Base-by-base conservation (phyloP, 2,888 invertebrate species). In the Anarsia innoxiella region DNA sequence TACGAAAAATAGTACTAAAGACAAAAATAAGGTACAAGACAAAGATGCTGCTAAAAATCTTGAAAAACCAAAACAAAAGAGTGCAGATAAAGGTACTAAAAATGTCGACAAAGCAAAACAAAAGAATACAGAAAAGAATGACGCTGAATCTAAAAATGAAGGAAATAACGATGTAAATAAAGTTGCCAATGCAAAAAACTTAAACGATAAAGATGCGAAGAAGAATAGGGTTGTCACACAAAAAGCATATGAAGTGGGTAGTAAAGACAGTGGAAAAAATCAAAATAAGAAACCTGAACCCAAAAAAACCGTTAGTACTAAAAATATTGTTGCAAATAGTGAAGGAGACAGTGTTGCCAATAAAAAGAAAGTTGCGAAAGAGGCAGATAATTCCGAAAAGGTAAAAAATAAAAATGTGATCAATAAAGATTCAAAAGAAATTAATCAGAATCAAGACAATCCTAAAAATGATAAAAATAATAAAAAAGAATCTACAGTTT, bases 401-500 rank as follows among this genome's bases (percentile, higher is more conserved):
- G 8, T 5, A 19, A 19, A 19, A 19, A 30, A 12, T 19, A 43
- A 23, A 13, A 41, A 36, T 33, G 38, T 36, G 4, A 9, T 26
- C 9, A 44, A 45, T 6, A 41, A 31, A 33, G 26, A 4, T 14
- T 12, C 27, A 30, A 40, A 40, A 31, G 26, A 31, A 28, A n/a
- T n/a, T n/a, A n/a, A n/a, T n/a, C n/a, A n/a, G n/a, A n/a, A n/a
- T n/a, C n/a, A n/a, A n/a, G n/a, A n/a, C n/a, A n/a, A n/a, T n/a
- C n/a, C n/a, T n/a, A 46, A 48, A 25, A n/a, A n/a, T 13, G 39
- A 23, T 12, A 15, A 11, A 30, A 42, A 46, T 47, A 36, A 1
- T 12, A 3, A 8, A 19, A n/a, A 12, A 32, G 3, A 32, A 32
- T 4, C 9, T 23, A n/a, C n/a, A n/a, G n/a, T n/a, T n/a, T n/a